Conservation (phyloP, 2,797 vertebrate genomes). For the Lepidocolaptes lacrymiger region DNA sequence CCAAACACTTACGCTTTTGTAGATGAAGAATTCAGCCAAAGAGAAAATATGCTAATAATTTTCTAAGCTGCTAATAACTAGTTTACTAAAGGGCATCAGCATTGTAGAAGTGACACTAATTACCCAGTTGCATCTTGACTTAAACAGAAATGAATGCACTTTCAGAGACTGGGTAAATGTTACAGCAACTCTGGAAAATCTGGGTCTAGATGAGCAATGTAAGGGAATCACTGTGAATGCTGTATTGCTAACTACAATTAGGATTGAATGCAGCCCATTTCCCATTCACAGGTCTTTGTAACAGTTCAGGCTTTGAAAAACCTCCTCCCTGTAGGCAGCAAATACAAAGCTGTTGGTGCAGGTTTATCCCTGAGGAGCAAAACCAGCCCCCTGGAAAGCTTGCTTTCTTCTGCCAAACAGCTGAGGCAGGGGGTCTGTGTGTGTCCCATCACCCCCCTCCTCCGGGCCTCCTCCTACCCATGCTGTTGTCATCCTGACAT, state of each 20-base stretch:
- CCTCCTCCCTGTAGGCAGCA: neutral
- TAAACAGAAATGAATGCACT: neutral
- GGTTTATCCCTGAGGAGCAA: neutral
- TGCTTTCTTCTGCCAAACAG: neutral
- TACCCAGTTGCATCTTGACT: conserved; percentile 7
- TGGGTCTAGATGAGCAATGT: neutral
- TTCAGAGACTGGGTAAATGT: neutral
- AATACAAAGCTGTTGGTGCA: neutral
- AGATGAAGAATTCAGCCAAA: conserved; percentile 47
- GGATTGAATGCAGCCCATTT: neutral
- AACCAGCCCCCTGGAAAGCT: neutral
- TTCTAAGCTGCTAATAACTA: conserved; percentile 28
- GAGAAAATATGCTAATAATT: conserved; percentile 57
- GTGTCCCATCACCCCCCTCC: neutral
- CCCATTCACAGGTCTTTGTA: neutral
- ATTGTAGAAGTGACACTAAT: conserved; percentile 18
- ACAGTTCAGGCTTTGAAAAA: neutral
- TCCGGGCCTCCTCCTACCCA: neutral
- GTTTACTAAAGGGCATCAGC: conserved; percentile 21
- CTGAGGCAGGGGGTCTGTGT: neutral
- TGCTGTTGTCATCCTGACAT: rapidly evolving
- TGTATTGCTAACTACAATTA: neutral
- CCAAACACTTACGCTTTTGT: conserved; percentile 53
- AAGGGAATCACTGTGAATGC: neutral
- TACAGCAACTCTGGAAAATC: neutral